phyloP scores from a whole-genome alignment of 2,113 vertebrate species.

The Calonectris borealis region DNA sequence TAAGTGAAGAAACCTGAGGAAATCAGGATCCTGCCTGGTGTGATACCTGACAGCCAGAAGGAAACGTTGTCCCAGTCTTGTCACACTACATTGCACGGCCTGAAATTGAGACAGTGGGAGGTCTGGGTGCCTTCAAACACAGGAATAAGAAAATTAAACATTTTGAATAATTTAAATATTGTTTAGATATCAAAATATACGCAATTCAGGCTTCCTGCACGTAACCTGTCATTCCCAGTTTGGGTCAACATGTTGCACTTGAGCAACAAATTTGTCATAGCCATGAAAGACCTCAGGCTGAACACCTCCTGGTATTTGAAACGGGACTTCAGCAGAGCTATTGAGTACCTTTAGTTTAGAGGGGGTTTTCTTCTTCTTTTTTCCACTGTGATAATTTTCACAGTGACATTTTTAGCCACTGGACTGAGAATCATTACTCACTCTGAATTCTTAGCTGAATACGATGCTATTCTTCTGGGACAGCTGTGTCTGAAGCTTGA shows the following conservation, averaged over 20 bases:
- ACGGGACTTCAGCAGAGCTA: background rate
- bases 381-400: background rate
- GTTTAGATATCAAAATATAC: background rate
- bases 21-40: constrained; percentile 4
- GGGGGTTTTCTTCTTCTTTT: background rate
- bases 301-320: background rate
- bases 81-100: background rate
- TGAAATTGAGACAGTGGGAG: background rate
- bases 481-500: background rate
- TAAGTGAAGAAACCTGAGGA: background rate
- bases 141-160: background rate
- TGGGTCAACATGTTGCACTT: background rate
- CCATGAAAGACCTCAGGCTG: background rate
- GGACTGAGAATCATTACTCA: background rate
- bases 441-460: background rate
- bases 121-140: background rate
- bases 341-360: background rate
- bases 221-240: background rate
- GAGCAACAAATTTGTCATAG: background rate
- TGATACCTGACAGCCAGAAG: constrained; percentile 17
- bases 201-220: background rate
- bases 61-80: background rate
- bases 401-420: background rate
- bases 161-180: background rate
- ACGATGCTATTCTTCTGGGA: background rate